Evolutionary conservation across 1,140 invertebrate species (phyloP), one percentile per base, ranked within the genome.

Genomic region (Rhynchophorus ferrugineus): DNA sequence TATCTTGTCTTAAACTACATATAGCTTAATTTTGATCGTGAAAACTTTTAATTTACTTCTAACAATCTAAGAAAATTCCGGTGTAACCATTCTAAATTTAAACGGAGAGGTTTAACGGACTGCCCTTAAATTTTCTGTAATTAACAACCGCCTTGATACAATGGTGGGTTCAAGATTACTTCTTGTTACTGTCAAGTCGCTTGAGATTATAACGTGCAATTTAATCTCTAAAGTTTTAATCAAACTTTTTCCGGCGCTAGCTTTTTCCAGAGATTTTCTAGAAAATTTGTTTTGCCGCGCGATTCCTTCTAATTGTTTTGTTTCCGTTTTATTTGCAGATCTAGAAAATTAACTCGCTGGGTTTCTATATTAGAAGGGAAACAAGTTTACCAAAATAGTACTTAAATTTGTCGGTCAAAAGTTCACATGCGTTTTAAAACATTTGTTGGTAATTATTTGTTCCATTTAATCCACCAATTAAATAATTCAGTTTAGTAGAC

Each of bases 141-240:
- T 41, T 41, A 41, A 41, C 38, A 41, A 41, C 38, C 17, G 38
- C 17, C 38, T 41, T 41, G 38, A 41, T 41, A 41, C 38, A 41
- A 41, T 41, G 38, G 38, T 41, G 16, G 38, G 38, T 41, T 41
- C 17, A 41, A 41, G 9, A 18, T 41, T 41, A 41, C 38, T 41
- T 41, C 38, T 41, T 41, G 38, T 18, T 41, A 17, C 38, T 41
- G 38, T 41, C 17, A 41, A 41, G 38, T 16, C 36, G 24, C 21
- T 43, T 43, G 16, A 24, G 18, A 43, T 43, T 43, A 18, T 43
- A 43, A 20, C 21, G n/a, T 43, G 18, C 41, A 29, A 29, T 29
- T 29, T 29, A 29, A 29, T 29, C 24, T 29, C 24, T 29, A 11
- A 29, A 29, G 11, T 5, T 29, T 29, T 29, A 6, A 29, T 11